A percentile compares a stretch with the other conserved stretches of the same genome.
Conservation (phyloP, 2,888 invertebrate species). For the Augiades crinisus region DNA sequence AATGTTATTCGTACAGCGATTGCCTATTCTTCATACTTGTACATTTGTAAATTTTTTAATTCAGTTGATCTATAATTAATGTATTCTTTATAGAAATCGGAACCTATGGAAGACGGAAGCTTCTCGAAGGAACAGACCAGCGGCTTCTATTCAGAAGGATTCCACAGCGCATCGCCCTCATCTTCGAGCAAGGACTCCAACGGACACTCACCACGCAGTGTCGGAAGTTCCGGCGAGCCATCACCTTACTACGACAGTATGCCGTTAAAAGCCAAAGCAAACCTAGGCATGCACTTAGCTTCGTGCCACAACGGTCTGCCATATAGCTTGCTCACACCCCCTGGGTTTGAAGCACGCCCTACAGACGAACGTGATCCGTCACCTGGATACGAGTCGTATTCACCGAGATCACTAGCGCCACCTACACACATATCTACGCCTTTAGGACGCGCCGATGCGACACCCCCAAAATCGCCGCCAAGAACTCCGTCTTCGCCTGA, state of each 20-base stretch:
- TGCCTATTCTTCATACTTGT: no score
- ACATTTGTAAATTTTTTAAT: not conserved
- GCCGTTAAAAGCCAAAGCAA: conserved; percentile 68
- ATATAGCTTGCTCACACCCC: conserved; percentile 83
- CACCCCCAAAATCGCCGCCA: conserved; percentile 72
- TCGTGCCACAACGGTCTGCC: conserved; percentile 70
- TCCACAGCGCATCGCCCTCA: conserved; percentile 82
- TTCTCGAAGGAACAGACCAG: conserved; percentile 81
- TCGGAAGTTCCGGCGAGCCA: conserved; percentile 64
- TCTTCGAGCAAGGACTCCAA: conserved; percentile 79
- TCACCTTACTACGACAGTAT: conserved; percentile 64
- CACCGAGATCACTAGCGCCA: conserved; percentile 55
- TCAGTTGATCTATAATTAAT: conserved; percentile 16
- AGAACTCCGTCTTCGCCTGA: conserved; percentile 61
- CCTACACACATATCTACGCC: conserved; percentile 64
- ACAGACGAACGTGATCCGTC: conserved; percentile 59
- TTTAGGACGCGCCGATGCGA: conserved; percentile 59
- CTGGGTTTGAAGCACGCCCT: conserved; percentile 71
- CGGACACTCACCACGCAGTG: conserved; percentile 73
- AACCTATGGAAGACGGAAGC: conserved; percentile 69
- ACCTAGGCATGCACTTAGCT: conserved; percentile 67
- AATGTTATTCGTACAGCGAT: no score
- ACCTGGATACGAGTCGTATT: conserved; percentile 57
- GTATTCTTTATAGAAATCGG: conserved; percentile 78
- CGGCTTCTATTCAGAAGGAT: conserved; percentile 82